Percentiles rank a stretch among this genome's conserved stretches.
These are phyloP conservation scores for Phoeniculus purpureus DNA, from an alignment of 2,797 vertebrate genomes.

Conservation along the genomic window DNA sequence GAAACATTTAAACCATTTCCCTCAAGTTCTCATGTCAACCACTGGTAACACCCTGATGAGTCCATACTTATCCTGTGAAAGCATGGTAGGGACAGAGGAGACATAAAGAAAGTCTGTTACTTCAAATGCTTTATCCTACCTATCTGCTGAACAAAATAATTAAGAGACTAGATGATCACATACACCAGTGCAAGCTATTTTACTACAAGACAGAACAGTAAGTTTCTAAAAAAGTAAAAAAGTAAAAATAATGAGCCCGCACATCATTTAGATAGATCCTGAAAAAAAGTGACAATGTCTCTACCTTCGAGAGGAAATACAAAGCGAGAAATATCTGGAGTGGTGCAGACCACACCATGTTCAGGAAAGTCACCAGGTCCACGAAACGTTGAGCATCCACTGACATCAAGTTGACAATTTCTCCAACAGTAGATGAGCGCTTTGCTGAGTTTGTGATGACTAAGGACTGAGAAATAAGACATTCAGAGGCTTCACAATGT, in stretches of 20 bases:
- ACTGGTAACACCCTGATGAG: background rate
- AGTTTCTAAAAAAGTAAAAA: background rate
- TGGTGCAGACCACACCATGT: slow-evolving; percentile 95
- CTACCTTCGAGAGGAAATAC: slow-evolving; percentile 95
- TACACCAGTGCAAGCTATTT: background rate
- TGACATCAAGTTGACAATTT: slow-evolving; percentile 97
- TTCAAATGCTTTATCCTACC: background rate
- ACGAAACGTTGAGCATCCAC: slow-evolving; percentile 95
- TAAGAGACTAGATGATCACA: background rate
- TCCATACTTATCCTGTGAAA: background rate
- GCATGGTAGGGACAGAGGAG: background rate
- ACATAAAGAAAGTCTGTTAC: background rate
- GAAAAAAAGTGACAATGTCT: background rate
- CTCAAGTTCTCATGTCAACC: background rate
- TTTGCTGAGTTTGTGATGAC: slow-evolving; percentile 92
- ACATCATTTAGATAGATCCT: background rate
- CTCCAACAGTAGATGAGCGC: slow-evolving; percentile 90
- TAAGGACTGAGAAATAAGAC: slow-evolving; percentile 81
- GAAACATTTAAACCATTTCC: background rate
- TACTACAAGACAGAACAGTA: background rate
- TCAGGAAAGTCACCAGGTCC: slow-evolving; percentile 90
- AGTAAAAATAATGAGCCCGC: background rate
- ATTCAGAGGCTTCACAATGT: background rate
- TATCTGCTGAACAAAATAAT: background rate
- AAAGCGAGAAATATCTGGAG: slow-evolving; percentile 92